Conservation (phyloP, 2,113 vertebrate species). For the Guaruba guarouba region DNA sequence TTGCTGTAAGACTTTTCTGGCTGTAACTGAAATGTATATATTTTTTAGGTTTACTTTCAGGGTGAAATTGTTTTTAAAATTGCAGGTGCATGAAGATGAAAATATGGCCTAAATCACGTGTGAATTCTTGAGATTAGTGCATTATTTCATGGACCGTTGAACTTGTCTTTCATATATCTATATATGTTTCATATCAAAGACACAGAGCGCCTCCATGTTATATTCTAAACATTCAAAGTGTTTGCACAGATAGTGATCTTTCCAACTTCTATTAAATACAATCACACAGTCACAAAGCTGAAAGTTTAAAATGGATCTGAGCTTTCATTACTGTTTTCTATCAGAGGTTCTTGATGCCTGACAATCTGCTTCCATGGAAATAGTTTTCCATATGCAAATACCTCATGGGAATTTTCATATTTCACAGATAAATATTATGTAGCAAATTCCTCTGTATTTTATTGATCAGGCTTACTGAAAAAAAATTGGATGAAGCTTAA, state of each 20-base stretch:
- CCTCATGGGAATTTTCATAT: not conserved
- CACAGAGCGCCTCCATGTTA: slow-evolving; percentile 5
- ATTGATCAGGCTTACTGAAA: not conserved
- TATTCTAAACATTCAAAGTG: slow-evolving; percentile 41
- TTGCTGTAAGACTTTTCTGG: not conserved
- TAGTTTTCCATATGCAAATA: not conserved
- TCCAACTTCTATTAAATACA: slow-evolving; percentile 48
- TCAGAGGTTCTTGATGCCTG: not conserved
- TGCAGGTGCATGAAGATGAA: slow-evolving; percentile 64
- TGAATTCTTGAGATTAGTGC: slow-evolving; percentile 68
- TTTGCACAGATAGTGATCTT: slow-evolving; percentile 34
- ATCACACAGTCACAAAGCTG: slow-evolving; percentile 22
- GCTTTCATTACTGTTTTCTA: slow-evolving; percentile 28
- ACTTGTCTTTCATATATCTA: slow-evolving; percentile 47
- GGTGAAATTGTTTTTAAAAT: slow-evolving; percentile 69
- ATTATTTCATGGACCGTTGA: slow-evolving; percentile 63
- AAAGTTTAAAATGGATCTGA: slow-evolving; percentile 22
- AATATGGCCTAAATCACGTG: slow-evolving; percentile 58
- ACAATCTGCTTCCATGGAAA: not conserved
- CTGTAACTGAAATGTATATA: not conserved
- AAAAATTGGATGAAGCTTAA: not conserved
- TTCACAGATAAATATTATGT: not conserved
- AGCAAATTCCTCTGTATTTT: not conserved
- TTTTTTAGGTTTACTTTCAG: slow-evolving; percentile 46
- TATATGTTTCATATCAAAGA: slow-evolving; percentile 49